Evolutionary conservation across 2,797 vertebrate genomes (phyloP), one percentile per base, ranked within the genome.

Genomic region (Rhodeus uyekii): DNA sequence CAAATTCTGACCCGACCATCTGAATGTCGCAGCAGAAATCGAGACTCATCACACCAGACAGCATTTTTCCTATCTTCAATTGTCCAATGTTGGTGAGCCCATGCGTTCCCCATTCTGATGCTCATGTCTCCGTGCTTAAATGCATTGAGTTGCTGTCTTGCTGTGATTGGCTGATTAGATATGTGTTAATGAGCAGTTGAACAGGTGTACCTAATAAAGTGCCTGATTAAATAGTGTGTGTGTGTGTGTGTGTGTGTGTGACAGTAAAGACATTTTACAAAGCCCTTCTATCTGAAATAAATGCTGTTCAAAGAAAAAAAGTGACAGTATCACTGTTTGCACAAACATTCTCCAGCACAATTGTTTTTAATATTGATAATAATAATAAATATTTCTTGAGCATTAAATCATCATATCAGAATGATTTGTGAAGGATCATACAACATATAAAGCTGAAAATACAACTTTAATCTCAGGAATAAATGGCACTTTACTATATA

Each of bases 1-100:
- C 46, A 67, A 84, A 81, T 83, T 81, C 58, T 84, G 78, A 84
- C 78, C 71, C 27, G 24, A 67, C 55, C 58, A 60, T 77, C 36
- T 58, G 50, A 55, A 73, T 65, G 65, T 72, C 5, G 6, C 81
- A 77, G 65, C 64, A 83, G 27, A 86, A 80, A 76, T 34, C 13
- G 14, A 46, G 67, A 46, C 42, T 29, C 42, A 16, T 67, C 22
- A 67, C 12, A n/a, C 36, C 36, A 39, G 36, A 19, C 5, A 65
- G 8, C 0, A 1, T 24, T 39, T 67, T 14, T 7, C 1, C 36
- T 39, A 24, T 67, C 36, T 42, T 67, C 22, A 14, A 2, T 38
- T 67, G 36, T n/a, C 19, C 22, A n/a, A 7, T 27, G 24, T 58
- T 58, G 13, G 12, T 7, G 24, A 58, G 24, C 3, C 22, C 4